Base-by-base conservation (phyloP, 2,797 vertebrate genomes). In the Psittacula echo region DNA sequence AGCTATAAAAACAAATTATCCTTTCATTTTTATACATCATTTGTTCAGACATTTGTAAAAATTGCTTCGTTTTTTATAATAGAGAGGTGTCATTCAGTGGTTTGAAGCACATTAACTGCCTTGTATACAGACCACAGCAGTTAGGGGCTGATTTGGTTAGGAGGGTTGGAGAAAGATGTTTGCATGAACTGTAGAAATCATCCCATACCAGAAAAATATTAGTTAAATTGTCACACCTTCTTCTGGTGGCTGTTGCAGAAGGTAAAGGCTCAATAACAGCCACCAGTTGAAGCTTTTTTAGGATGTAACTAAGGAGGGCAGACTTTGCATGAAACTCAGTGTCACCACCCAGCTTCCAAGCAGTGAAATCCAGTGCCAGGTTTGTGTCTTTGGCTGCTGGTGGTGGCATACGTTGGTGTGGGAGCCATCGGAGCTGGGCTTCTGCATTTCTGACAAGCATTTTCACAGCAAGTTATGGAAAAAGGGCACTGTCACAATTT, bases 1-100 rank as follows among this genome's bases (percentile, higher is more conserved):
- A 96, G 95, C 97, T 97, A 96, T 96, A 96, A 98, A 97, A 98
- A 96, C 97, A 98, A 97, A 98, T 97, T 96, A 97, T 96, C 95
- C 93, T 97, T 98, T 96, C 96, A 97, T 97, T 98, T 98, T 97
- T 97, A 96, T 95, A 96, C 97, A 95, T 97, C 96, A 96, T 98
- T 97, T 97, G 71, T 92, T 96, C 91, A 97, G 96, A 94, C 96
- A 95, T 91, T 96, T 96, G 95, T 97, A 97, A 97, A 97, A 97
- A 96, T 97, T 81, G 96, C 94, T 97, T 94, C 34, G 11, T 95
- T 97, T 97, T 80, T 79, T 96, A 5, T 94, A 95, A 96, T 87
- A 72, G 95, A 97, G 97, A 91, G 95, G 91, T 96, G 96, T 92
- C 96, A 77, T 15, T 97, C 66, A 47, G 32, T 80, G 76, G 48